Percentiles rank a stretch among this genome's conserved stretches.
phyloP scores from a whole-genome alignment of 2,888 invertebrate species.

The Drosophila histrio region DNA sequence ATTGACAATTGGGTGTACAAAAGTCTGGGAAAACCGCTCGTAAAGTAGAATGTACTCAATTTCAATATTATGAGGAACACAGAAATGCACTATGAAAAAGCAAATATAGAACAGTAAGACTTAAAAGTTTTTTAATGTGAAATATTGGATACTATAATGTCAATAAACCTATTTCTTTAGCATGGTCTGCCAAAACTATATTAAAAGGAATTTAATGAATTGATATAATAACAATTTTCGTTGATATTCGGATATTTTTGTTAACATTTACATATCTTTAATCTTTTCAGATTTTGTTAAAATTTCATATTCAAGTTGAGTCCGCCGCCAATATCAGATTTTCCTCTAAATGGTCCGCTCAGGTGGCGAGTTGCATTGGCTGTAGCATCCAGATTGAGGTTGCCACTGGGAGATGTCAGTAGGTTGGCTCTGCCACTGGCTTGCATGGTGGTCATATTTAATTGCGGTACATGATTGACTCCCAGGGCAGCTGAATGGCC shows the following conservation, averaged over 20 bases:
- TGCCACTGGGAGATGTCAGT: conserved; percentile 65
- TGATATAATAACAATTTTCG: not conserved
- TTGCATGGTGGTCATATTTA: conserved; percentile 66
- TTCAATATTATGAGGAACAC: too few species aligned
- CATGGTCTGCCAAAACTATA: too few species aligned
- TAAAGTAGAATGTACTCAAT: too few species aligned
- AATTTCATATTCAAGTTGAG: conserved; percentile 63
- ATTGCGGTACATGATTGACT: conserved; percentile 67
- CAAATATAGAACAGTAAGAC: too few species aligned
- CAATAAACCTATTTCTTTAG: too few species aligned
- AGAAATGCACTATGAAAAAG: too few species aligned
- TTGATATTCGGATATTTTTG: too few species aligned
- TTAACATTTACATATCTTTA: not conserved
- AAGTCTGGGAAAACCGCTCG: not conserved
- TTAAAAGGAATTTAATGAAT: too few species aligned
- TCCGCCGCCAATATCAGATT: conserved; percentile 58
- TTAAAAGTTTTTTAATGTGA: too few species aligned
- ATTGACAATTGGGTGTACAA: not conserved
- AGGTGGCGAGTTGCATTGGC: conserved; percentile 69
- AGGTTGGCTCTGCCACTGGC: conserved; percentile 72
- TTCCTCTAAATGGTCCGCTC: conserved; percentile 61
- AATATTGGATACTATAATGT: too few species aligned
- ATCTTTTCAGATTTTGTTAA: conserved; percentile 14
- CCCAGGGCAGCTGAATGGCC: conserved; percentile 73
- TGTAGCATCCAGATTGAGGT: conserved; percentile 68